Percentiles rank a stretch among this genome's conserved stretches.
These are phyloP conservation scores for Colletes gigas DNA, from an alignment of 1,140 invertebrate genomes.

Conservation along the genomic window DNA sequence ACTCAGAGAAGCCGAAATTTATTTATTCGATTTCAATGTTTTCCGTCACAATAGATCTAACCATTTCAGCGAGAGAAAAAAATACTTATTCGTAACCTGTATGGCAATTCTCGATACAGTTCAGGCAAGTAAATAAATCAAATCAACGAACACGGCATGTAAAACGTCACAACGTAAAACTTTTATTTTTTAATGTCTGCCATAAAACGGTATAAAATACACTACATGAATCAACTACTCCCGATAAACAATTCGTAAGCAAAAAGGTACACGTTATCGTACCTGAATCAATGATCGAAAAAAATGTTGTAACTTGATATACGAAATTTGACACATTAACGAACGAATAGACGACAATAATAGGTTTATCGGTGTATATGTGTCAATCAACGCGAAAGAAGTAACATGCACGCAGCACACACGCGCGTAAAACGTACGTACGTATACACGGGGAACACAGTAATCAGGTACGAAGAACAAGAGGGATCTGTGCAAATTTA, in stretches of 20 bases:
- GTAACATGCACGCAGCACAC: slow-evolving; percentile 7
- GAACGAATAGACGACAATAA: slow-evolving; percentile 8
- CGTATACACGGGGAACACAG: background rate
- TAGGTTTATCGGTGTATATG: background rate
- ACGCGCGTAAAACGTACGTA: background rate
- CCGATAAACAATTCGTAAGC: background rate
- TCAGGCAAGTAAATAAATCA: background rate
- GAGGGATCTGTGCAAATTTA: background rate
- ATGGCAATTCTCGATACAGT: background rate
- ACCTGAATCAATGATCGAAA: background rate
- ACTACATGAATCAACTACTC: slow-evolving; percentile 1
- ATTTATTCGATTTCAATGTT: background rate
- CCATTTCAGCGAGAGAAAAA: background rate
- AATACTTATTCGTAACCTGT: background rate
- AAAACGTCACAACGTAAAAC: background rate
- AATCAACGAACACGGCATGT: background rate
- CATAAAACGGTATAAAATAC: background rate
- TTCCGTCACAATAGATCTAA: background rate
- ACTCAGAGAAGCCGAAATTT: background rate
- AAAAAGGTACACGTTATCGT: background rate
- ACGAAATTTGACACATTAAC: background rate
- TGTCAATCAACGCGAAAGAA: slow-evolving; percentile 4
- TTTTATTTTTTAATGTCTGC: background rate
- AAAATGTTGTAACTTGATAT: background rate
- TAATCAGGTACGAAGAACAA: slow-evolving; percentile 14